A percentile compares a stretch with the other conserved stretches of the same genome.
Evolutionary conservation across 1,140 invertebrate genomes (phyloP).

Genomic region (Melitaea cinxia): DNA sequence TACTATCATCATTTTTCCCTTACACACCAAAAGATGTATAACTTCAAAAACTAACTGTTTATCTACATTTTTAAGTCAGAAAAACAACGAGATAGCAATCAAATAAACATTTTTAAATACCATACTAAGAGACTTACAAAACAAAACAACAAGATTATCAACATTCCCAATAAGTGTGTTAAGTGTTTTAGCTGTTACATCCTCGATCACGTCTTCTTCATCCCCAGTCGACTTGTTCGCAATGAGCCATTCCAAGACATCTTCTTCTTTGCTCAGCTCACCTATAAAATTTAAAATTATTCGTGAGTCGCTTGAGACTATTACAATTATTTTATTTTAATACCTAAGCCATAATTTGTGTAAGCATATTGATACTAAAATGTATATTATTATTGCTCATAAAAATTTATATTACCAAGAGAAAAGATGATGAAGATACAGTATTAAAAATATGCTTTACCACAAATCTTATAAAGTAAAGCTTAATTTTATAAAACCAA

Average conservation of each 20-base stretch:
- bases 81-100: no score
- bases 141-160: slow-evolving; percentile 95
- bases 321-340: no score
- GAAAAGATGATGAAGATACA: background rate
- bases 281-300: slow-evolving; percentile 87
- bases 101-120: background rate
- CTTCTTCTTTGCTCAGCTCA: slow-evolving; percentile 94
- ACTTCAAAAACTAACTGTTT: no score
- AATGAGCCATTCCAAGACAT: slow-evolving; percentile 96
- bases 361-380: no score
- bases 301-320: no score
- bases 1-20: no score
- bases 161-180: slow-evolving; percentile 94
- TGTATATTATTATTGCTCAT: no score
- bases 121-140: slow-evolving; percentile 88
- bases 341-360: no score
- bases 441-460: background rate
- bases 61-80: no score
- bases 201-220: slow-evolving; percentile 96
- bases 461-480: background rate
- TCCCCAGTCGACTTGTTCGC: slow-evolving; percentile 95
- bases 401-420: background rate
- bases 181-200: slow-evolving; percentile 93
- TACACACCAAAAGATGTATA: no score
- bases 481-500: slow-evolving; percentile 47